Evolutionary conservation across 2,888 invertebrate genomes (phyloP).

Genomic region (Zaprionus obscuricornis): DNA sequence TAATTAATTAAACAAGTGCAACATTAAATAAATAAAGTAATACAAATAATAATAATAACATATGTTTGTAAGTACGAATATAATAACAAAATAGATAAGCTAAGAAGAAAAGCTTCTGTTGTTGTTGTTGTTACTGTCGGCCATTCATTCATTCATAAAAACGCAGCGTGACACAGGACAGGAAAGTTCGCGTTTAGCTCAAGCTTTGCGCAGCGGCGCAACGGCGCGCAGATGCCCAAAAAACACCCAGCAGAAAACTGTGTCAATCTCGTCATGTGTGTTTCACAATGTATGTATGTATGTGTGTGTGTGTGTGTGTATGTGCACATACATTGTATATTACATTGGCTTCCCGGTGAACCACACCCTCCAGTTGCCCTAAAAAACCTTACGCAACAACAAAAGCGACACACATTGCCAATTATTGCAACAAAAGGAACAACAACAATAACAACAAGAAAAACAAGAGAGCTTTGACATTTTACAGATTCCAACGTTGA

Average conservation of each 20-base stretch:
- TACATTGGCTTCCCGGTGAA: conserved; percentile 63
- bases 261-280: conserved; percentile 53
- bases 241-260: conserved; percentile 53
- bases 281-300: conserved; percentile 4
- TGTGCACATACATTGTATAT: conserved; percentile 11
- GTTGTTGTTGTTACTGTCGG: conserved; percentile 14
- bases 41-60: no score
- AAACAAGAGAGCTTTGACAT: conserved; percentile 35
- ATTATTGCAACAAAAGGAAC: conserved; percentile 51
- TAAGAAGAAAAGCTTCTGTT: conserved; percentile 27
- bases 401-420: conserved; percentile 52
- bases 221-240: conserved; percentile 33
- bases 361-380: conserved; percentile 82
- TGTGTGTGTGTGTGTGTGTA: conserved; percentile 18
- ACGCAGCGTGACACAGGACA: conserved; percentile 35
- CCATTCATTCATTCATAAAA: conserved; percentile 68
- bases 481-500: conserved; percentile 30
- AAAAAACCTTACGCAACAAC: conserved; percentile 80
- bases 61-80: no score
- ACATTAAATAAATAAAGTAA: no score
- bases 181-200: conserved; percentile 33
- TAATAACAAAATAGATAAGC: no score
- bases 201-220: conserved; percentile 61
- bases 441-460: conserved; percentile 10
- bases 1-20: no score